A percentile compares a stretch with the other conserved stretches of the same genome.
These are phyloP conservation scores for Laticauda laticaudata DNA, from an alignment of 2,113 vertebrate species.

Conservation along the genomic window DNA sequence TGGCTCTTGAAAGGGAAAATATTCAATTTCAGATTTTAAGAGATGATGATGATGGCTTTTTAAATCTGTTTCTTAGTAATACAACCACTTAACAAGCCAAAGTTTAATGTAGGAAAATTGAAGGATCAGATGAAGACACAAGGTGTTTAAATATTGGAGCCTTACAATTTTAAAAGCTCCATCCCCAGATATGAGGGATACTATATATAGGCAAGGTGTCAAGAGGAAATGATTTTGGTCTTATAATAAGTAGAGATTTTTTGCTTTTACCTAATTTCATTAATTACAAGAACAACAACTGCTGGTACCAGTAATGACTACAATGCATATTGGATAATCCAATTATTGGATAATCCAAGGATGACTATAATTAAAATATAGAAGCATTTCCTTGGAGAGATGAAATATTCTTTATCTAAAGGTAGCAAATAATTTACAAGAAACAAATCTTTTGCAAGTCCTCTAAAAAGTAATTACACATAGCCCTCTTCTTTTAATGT, in stretches of 20 bases:
- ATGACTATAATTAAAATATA: neutral
- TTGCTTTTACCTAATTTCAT: neutral
- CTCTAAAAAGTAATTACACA: neutral
- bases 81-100: neutral
- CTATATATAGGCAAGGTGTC: neutral
- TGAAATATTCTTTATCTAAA: neutral
- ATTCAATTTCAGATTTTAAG: neutral
- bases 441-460: neutral
- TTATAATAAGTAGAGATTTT: neutral
- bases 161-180: neutral
- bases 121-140: neutral
- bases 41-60: neutral
- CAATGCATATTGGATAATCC: neutral
- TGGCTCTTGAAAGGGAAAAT: neutral
- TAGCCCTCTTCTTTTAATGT: slow-evolving; percentile 29
- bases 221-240: neutral
- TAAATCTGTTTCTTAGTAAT: neutral
- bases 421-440: neutral
- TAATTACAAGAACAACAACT: neutral
- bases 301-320: neutral
- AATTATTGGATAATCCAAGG: neutral
- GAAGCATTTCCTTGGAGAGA: neutral
- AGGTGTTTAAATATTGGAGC: neutral
- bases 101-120: neutral
- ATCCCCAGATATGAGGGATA: neutral